phyloP scores from a whole-genome alignment of 2,113 vertebrate species.

The Pseudorhombus dupliciocellatus region DNA sequence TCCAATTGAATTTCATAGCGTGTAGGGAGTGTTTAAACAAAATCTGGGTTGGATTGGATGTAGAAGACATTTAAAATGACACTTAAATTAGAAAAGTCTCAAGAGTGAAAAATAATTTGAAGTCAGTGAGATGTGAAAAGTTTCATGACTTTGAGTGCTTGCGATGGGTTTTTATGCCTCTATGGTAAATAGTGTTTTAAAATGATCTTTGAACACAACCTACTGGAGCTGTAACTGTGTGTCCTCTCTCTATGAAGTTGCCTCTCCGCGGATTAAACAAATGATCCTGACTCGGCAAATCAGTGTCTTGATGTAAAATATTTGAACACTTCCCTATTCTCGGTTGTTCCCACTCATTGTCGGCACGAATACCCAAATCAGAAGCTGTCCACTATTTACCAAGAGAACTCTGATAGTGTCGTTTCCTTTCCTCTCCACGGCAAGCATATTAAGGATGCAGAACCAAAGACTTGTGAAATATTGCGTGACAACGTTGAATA shows the following conservation, averaged over 20 bases:
- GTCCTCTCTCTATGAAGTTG: not conserved
- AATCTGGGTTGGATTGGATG: constrained; percentile 56
- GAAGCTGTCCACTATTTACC: constrained; percentile 58
- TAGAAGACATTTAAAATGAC: constrained; percentile 60
- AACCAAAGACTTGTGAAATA: constrained; percentile 58
- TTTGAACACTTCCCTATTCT: not conserved
- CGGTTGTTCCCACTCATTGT: not conserved
- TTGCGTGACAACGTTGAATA: constrained; percentile 14
- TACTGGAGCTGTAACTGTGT: not conserved
- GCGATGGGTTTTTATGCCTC: constrained; percentile 23
- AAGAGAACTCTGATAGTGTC: not conserved
- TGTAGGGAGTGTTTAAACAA: constrained; percentile 39
- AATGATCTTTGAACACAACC: constrained; percentile 14
- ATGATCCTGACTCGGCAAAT: constrained; percentile 13
- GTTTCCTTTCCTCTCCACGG: not conserved
- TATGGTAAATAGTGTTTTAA: constrained; percentile 31
- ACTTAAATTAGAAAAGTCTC: constrained; percentile 55
- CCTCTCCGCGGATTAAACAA: constrained; percentile 4
- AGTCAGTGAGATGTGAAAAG: constrained; percentile 72
- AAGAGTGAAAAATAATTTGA: constrained; percentile 67
- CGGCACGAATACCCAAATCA: constrained; percentile 2
- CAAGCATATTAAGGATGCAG: constrained; percentile 11
- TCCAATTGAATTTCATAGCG: constrained; percentile 58
- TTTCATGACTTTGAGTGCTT: constrained; percentile 49
- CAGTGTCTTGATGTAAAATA: not conserved